phyloP scores from a whole-genome alignment of 2,888 invertebrate genomes.

The Tinea trinotella region DNA sequence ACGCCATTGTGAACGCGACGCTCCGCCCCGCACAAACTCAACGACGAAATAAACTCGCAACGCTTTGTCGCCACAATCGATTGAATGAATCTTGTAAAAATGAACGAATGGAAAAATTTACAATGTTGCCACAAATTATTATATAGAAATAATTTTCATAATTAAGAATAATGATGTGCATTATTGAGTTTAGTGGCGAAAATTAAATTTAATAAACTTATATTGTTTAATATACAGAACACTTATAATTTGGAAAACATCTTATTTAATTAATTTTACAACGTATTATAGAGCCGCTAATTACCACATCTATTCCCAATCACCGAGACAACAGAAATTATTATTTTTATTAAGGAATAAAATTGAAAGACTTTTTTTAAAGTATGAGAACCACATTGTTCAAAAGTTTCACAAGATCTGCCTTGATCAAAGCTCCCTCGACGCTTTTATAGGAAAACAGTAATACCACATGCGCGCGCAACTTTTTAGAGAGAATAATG shows the following conservation, averaged over 20 bases:
- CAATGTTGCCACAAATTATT: no score
- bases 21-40: not conserved
- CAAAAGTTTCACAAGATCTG: not conserved
- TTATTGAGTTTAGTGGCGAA: no score
- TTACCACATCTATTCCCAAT: not conserved
- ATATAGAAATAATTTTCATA: no score
- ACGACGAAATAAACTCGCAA: not conserved
- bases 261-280: no score
- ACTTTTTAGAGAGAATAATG: not conserved
- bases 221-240: no score
- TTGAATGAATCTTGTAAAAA: conserved; percentile 1
- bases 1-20: not conserved
- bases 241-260: no score
- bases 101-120: not conserved
- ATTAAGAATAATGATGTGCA: no score
- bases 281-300: no score
- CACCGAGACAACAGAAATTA: not conserved
- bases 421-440: not conserved
- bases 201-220: no score
- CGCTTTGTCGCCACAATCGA: not conserved
- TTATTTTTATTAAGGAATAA: not conserved
- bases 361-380: not conserved
- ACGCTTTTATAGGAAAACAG: not conserved
- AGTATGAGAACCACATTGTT: not conserved
- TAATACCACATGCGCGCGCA: not conserved